phyloP scores from a whole-genome alignment of 2,888 invertebrate genomes.

The Melanostoma scalare region DNA sequence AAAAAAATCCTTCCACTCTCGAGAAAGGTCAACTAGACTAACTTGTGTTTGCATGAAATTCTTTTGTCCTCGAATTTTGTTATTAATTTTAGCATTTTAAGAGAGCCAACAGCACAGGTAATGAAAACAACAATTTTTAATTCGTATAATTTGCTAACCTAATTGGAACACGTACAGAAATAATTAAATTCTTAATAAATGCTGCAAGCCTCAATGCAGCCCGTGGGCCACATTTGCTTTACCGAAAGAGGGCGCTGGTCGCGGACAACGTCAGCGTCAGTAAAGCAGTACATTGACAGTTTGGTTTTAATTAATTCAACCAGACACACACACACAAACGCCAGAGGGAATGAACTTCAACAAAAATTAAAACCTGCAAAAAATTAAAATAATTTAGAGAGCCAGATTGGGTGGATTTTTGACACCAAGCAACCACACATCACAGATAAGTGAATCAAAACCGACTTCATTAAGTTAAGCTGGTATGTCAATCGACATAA shows the following conservation, averaged over 20 bases:
- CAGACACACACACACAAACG: no score
- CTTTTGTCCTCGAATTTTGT: neutral
- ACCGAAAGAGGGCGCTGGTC: no score
- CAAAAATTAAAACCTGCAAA: neutral
- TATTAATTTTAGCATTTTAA: neutral
- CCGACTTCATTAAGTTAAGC: conserved; percentile 24
- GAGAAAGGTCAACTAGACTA: conserved; percentile 30
- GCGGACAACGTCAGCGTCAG: no score
- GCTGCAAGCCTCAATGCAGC: conserved; percentile 43
- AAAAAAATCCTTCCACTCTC: neutral
- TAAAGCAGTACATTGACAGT: neutral
- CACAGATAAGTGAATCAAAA: conserved; percentile 6
- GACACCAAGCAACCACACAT: neutral
- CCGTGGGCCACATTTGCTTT: conserved; percentile 24
- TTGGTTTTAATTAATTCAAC: neutral
- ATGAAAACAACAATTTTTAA: conserved; percentile 52
- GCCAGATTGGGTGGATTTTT: neutral
- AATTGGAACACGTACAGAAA: conserved; percentile 57
- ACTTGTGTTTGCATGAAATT: neutral
- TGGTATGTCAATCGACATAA: conserved; percentile 25
- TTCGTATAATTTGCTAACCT: conserved; percentile 68
- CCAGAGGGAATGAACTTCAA: no score
- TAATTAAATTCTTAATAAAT: conserved; percentile 59
- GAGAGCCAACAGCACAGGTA: conserved; percentile 4
- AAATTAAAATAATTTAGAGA: neutral